These are phyloP conservation scores for Micromussa lordhowensis DNA, from an alignment of 92 coral and sea anemone species.

Conservation along the genomic window DNA sequence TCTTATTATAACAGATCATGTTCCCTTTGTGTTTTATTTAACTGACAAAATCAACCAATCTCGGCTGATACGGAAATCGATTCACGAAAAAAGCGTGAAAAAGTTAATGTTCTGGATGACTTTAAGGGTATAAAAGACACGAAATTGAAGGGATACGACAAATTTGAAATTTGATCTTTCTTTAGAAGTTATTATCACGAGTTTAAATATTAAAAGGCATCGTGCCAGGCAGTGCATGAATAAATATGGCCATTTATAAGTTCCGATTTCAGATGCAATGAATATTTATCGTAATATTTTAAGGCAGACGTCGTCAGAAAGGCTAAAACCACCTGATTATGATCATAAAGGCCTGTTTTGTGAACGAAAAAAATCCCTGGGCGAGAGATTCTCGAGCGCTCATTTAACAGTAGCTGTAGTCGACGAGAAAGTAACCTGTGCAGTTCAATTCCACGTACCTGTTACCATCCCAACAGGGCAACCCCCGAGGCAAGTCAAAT, in stretches of 20 bases:
- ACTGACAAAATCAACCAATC: background rate
- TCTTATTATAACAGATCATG: background rate
- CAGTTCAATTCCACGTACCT: too few relatives aligned
- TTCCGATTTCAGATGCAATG: background rate
- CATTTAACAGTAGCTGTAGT: too few relatives aligned
- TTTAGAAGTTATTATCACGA: background rate
- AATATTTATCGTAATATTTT: background rate
- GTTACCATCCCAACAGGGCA: too few relatives aligned
- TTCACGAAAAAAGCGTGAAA: background rate
- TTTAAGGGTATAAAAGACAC: background rate
- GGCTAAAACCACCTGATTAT: background rate
- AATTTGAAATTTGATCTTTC: slow-evolving; percentile 27
- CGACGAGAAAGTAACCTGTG: too few relatives aligned
- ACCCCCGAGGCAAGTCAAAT: too few relatives aligned
- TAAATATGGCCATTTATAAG: slow-evolving; percentile 1
- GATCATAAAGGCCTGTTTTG: too few relatives aligned
- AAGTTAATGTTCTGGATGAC: background rate
- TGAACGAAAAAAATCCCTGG: too few relatives aligned
- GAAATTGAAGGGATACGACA: background rate
- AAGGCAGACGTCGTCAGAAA: background rate
- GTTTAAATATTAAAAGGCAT: slow-evolving; percentile 17
- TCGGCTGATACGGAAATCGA: slow-evolving; percentile 7
- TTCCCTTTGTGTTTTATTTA: background rate
- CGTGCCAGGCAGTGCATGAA: background rate
- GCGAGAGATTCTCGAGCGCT: too few relatives aligned